A percentile compares a stretch with the other conserved stretches of the same genome.
Evolutionary conservation across 2,113 vertebrate species (phyloP).

Genomic region (Colaptes auratus): DNA sequence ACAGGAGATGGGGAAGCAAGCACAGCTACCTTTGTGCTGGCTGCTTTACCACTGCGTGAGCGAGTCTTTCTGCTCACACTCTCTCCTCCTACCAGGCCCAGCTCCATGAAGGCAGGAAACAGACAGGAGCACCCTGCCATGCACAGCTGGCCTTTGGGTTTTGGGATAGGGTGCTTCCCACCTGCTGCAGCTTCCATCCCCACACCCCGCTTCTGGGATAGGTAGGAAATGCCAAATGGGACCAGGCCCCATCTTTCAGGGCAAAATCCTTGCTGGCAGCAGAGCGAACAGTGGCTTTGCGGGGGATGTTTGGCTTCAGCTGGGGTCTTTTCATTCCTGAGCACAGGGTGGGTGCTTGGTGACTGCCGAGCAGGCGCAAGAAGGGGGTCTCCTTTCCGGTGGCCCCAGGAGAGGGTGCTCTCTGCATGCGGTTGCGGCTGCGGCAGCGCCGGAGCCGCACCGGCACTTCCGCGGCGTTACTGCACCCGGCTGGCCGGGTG

Average conservation of each 20-base stretch:
- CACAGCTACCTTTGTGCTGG: not conserved
- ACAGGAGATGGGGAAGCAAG: slow-evolving; percentile 6
- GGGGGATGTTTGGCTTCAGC: not conserved
- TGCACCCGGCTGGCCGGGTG: not conserved
- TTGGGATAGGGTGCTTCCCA: not conserved
- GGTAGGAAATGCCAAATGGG: not conserved
- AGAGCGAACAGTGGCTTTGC: not conserved
- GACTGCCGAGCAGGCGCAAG: not conserved
- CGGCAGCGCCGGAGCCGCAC: rapidly evolving
- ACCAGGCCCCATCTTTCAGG: not conserved
- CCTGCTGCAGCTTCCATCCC: not conserved
- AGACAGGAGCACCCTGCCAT: not conserved
- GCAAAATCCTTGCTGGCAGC: not conserved
- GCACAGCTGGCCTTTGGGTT: not conserved
- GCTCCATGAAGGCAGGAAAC: not conserved
- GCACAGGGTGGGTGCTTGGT: not conserved
- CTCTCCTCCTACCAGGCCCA: not conserved
- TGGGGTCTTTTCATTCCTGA: not conserved
- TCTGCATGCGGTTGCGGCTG: not conserved
- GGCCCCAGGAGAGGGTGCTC: slow-evolving; percentile 1
- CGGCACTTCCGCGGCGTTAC: not conserved
- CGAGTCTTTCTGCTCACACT: not conserved
- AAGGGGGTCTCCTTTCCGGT: not conserved
- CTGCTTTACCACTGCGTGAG: not conserved
- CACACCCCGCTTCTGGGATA: not conserved